Base-by-base conservation (phyloP, 2,797 vertebrate species). In the Anguilla pacifica region DNA sequence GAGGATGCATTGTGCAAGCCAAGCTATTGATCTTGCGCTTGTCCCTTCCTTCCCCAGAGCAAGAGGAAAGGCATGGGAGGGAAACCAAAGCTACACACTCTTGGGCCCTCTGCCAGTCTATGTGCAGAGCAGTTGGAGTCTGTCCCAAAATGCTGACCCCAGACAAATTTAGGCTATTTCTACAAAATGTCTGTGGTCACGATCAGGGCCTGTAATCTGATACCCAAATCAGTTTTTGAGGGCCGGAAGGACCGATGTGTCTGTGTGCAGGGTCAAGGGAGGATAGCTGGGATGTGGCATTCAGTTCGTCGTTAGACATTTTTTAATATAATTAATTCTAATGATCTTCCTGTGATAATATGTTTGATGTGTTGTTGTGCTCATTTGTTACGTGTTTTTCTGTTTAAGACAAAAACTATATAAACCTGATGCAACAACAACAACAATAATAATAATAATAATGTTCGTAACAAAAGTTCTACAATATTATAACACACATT, bases 1-100 rank as follows among this genome's bases (percentile, higher is more conserved):
- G 96, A 96, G 94, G 92, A 43, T 88, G 94, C 96, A 95, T 91
- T 93, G 92, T 96, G 96, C 96, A 94, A 95, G 95, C 94, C 93
- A 94, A 93, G 94, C 94, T 96, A 97, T 97, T 96, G 96, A 97
- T 97, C 94, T 95, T 92, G 93, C 90, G 93, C 92, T 93, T 94
- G 93, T 95, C 91, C 91, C 94, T 89, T 91, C 82, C 57, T 95
- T 90, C 94, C 94, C 92, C 86, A 92, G 88, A 96, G 95, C 92
- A 89, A 94, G 86, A 91, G 89, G 91, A 91, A 91, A 92, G 92
- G 92, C 87, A 79, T 84, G 86, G 90, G 87, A 89, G 89, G 17
- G 86, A 43, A 64, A 55, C 88, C 55, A 49, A 74, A 88, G 88
- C 3, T 15, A 7, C 22, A 13, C 28, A 43, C 51, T 6, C 5